Percentiles rank a stretch among this genome's conserved stretches.
Evolutionary conservation across 2,888 invertebrate genomes (phyloP).

Genomic region (Ramazzottius varieornatus): DNA sequence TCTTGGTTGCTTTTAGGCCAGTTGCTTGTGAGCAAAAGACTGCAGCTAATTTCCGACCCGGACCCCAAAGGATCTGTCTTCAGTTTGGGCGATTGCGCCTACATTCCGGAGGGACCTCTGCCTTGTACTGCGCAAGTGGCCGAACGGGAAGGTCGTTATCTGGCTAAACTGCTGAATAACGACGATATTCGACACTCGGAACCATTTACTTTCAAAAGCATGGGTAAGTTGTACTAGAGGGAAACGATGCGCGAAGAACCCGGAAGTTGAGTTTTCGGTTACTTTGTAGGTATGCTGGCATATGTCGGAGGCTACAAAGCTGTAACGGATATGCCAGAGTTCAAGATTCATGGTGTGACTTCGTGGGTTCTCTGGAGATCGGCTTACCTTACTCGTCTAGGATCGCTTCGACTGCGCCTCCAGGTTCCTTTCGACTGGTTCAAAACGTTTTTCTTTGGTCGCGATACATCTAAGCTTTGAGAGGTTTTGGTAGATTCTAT

Average conservation of each 20-base stretch:
- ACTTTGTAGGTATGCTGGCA: conserved; percentile 21
- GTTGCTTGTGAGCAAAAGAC: neutral
- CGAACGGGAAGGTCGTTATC: conserved; percentile 21
- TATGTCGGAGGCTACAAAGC: conserved; percentile 23
- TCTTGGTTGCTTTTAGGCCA: no score
- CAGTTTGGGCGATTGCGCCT: conserved; percentile 25
- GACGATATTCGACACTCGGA: conserved; percentile 7
- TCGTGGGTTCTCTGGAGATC: conserved; percentile 26
- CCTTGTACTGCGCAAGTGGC: conserved; percentile 26
- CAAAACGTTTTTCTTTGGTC: conserved; percentile 23
- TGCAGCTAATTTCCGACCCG: neutral
- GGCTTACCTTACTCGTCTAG: conserved; percentile 23
- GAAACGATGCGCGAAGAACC: no score
- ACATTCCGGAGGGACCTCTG: conserved; percentile 17
- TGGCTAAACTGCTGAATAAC: conserved; percentile 17
- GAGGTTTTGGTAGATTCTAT: no score
- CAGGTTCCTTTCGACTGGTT: conserved; percentile 25
- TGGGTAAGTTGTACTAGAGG: neutral
- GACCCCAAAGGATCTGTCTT: conserved; percentile 14
- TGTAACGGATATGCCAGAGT: conserved; percentile 20
- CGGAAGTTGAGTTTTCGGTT: neutral
- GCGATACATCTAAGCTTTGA: conserved; percentile 22
- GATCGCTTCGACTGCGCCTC: conserved; percentile 24
- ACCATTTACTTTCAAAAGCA: conserved; percentile 15
- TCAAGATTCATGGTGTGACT: conserved; percentile 20